phyloP scores from a whole-genome alignment of 2,888 invertebrate species.

The Cantharis lateralis region DNA sequence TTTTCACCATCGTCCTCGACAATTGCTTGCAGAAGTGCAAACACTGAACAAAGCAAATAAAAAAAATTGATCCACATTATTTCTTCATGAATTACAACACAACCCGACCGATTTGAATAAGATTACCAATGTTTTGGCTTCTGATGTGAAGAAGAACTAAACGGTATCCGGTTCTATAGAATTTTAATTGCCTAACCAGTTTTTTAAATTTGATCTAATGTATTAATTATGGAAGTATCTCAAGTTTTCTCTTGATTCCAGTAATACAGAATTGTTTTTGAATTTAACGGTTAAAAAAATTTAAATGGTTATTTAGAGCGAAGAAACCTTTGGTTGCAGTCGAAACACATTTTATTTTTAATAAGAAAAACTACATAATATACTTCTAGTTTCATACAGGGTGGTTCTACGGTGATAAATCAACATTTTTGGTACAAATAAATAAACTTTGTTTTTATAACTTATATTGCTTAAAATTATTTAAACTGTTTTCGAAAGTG shows the following conservation, averaged over 20 bases:
- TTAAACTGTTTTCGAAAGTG: neutral
- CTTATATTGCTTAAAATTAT: neutral
- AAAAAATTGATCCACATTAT: neutral
- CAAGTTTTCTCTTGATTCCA: neutral
- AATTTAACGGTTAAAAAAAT: neutral
- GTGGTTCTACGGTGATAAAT: neutral
- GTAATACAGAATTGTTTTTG: neutral
- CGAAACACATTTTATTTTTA: neutral
- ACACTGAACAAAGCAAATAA: neutral
- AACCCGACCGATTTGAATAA: neutral
- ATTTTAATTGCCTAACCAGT: neutral
- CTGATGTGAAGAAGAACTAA: neutral
- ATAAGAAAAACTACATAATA: neutral
- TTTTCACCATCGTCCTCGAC: neutral
- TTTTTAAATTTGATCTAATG: neutral
- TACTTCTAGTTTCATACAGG: neutral
- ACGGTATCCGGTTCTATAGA: neutral
- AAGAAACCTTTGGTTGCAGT: neutral
- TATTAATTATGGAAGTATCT: neutral
- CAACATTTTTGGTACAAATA: neutral
- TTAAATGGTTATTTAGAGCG: neutral
- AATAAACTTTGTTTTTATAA: neutral
- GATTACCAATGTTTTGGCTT: neutral
- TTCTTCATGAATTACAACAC: neutral
- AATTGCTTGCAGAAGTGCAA: neutral